Conservation (phyloP, 2,797 vertebrate species). For the Taeniopygia guttata region DNA sequence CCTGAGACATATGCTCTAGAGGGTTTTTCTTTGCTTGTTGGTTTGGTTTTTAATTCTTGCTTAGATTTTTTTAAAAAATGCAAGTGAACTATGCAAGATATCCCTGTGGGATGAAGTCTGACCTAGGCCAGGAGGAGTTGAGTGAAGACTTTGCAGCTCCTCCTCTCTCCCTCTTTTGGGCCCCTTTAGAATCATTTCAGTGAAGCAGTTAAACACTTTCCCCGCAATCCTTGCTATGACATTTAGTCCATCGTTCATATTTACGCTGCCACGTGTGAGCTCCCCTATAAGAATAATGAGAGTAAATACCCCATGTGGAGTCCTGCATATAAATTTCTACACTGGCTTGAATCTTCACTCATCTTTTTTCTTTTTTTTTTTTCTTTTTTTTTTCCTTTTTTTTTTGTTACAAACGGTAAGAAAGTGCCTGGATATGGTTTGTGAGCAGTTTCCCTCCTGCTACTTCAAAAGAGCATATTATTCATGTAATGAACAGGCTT, state of each 20-base stretch:
- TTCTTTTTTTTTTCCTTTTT: not conserved
- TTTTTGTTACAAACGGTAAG: not conserved
- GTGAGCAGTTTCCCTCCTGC: conserved; percentile 40
- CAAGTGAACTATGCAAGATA: not conserved
- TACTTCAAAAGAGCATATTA: conserved; percentile 63
- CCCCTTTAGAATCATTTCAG: conserved; percentile 20
- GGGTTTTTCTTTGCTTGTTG: not conserved
- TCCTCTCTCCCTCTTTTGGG: conserved; percentile 19
- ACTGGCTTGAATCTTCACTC: not conserved
- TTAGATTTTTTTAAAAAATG: not conserved
- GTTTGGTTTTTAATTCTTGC: not conserved
- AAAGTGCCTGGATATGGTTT: conserved; percentile 13
- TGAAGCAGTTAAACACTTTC: conserved; percentile 29
- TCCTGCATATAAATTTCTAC: not conserved
- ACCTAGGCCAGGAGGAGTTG: conserved; percentile 3
- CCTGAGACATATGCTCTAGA: not conserved
- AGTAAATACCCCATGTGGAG: not conserved
- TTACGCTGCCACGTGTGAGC: conserved; percentile 17
- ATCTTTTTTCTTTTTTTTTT: not conserved
- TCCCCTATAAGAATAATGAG: conserved; percentile 3
- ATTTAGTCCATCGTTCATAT: conserved; percentile 32
- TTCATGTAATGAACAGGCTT: conserved; percentile 55
- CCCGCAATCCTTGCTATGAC: not conserved
- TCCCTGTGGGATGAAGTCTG: not conserved
- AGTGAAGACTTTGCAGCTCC: conserved; percentile 23